Evolutionary conservation across 2,888 invertebrate species (phyloP), one percentile per base, ranked within the genome.

Genomic region (Mesodorylaimus sp.): DNA sequence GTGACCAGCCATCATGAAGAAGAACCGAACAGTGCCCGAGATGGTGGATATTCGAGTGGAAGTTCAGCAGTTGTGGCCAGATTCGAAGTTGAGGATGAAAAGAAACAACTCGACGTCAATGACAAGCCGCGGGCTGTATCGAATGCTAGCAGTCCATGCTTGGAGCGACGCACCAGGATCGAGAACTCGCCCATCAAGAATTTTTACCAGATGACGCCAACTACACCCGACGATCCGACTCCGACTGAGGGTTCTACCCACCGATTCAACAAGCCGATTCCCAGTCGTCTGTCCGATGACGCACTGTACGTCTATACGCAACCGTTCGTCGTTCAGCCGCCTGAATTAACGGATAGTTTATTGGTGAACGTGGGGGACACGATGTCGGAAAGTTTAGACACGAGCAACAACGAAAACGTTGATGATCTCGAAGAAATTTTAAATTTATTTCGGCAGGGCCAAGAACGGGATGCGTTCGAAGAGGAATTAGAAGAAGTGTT

Each of bases 291-390:
- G 7, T 7, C 10, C 27, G 44, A 43, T 19, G 32, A 32, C 32
- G 32, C 32, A 16, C 32, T 7, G 7, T 32, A 32, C 32, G 32
- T 32, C 16, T 32, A 32, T 32, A 32, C 32, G 32, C 7, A 7
- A 16, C 7, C 32, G 32, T 10, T 10, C 32, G 32, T 32, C 32
- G 10, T 26, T 43, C 10, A 26, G 13, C 7, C 41, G 41, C n/a
- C 21, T 7, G 44, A 43, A 43, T 26, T 43, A 27, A 43, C 44
- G 26, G 44, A 43, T 26, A 43, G 44, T 26, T 10, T 43, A 19
- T 10, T 43, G 26, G 44, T 43, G 26, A 43, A 43, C 44, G 44
- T 43, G 10, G 21, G 44, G 13, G 26, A 24, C 32, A 10, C 32
- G 32, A 32, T 16, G 16, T 16, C 32, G 10, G 32, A 32, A 32